A percentile compares a stretch with the other conserved stretches of the same genome.
Evolutionary conservation across 1,140 invertebrate genomes (phyloP).

Genomic region (Marisa cornuarietis): DNA sequence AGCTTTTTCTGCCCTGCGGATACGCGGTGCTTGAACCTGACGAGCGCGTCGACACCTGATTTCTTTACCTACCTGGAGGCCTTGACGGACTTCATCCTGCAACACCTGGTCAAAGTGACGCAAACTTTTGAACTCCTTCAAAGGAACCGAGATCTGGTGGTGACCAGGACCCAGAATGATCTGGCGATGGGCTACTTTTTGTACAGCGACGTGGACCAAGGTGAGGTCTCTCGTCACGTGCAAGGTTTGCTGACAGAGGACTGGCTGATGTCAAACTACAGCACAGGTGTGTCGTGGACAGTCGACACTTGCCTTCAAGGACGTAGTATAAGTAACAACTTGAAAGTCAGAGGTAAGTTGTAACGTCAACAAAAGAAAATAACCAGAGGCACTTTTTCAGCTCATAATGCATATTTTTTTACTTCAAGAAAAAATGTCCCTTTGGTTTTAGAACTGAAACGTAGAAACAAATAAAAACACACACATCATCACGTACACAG

Average conservation of each 20-base stretch:
- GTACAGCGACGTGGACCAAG: not conserved
- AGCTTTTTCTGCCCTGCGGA: conserved; percentile 11
- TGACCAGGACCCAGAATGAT: conserved; percentile 21
- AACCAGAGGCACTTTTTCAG: not conserved
- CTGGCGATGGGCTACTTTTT: conserved; percentile 26
- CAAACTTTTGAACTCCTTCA: conserved; percentile 7
- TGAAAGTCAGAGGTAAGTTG: conserved; percentile 32
- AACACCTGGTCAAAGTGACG: conserved; percentile 11
- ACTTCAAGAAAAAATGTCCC: no score
- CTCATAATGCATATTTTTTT: no score
- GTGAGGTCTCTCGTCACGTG: not conserved
- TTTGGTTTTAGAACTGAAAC: no score
- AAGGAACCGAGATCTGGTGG: conserved; percentile 23
- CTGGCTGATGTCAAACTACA: conserved; percentile 2
- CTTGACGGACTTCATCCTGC: conserved; percentile 14
- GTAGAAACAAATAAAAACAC: no score
- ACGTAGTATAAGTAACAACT: conserved; percentile 32
- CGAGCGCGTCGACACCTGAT: not conserved
- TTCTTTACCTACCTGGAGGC: conserved; percentile 12
- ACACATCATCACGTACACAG: no score
- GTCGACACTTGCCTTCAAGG: conserved; percentile 35
- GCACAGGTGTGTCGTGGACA: conserved; percentile 12
- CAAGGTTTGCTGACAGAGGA: conserved; percentile 15
- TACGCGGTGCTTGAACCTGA: conserved; percentile 21
- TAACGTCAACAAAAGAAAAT: not conserved